Evolutionary conservation across 2,113 vertebrate species (phyloP), one percentile per base, ranked within the genome.

Genomic region (Malurus alboscapulatus): DNA sequence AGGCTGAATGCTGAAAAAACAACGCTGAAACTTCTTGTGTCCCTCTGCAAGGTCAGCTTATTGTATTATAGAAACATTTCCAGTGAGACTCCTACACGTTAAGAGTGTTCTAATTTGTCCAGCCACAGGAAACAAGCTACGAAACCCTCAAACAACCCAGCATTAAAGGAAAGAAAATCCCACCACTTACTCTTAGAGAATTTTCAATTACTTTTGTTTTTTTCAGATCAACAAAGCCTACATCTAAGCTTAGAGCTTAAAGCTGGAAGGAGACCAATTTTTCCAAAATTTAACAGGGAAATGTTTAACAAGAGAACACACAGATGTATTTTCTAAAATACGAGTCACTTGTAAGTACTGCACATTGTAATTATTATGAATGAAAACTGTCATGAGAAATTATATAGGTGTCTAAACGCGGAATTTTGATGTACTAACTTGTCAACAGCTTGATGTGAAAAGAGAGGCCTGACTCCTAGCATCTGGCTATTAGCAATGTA

Each of bases 1-100:
- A 90, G 90, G 84, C 65, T 80, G 81, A 93, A 95, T 10, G 10
- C 45, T 93, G 68, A 82, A 88, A 95, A 94, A 92, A 77, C 85
- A 86, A 51, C 0, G 3, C 34, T 71, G 91, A 87, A 73, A 45
- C 54, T 58, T 59, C 51, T 25, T 12, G 59, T 67, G 80, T 58
- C 84, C 66, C 81, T 63, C 62, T 62, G 75, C 88, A 93, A 95
- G 82, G 88, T 95, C 95, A 89, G 78, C 55, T 90, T 66, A 78
- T 68, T 94, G 91, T 65, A 59, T 34, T 55, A 93, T 51, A 84
- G 78, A 95, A 92, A 90, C 65, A 77, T 22, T 82, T 54, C 75
- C 29, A 83, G 59, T 2, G 27, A 83, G 74, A 69, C 67, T 76
- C 65, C 16, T 40, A 26, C 27, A 42, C 85, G 82, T 38, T 40